These are phyloP conservation scores for Pachycephus smyrnensis DNA, from an alignment of 2,888 invertebrate genomes.

Conservation along the genomic window DNA sequence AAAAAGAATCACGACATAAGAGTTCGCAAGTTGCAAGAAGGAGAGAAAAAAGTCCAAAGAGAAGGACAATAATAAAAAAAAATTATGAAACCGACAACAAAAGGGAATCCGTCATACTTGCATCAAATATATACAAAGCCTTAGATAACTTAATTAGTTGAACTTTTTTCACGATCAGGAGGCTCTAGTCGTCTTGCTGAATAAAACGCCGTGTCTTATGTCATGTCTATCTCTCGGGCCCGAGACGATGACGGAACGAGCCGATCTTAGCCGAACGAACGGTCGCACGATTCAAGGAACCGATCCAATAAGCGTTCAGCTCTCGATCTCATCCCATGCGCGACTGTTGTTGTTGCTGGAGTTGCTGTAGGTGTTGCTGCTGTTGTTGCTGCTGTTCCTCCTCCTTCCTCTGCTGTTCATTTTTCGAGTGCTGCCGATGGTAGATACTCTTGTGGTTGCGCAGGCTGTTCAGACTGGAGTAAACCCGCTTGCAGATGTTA, in stretches of 20 bases:
- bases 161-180: slow-evolving; percentile 43
- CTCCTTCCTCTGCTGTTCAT: slow-evolving; percentile 79
- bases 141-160: slow-evolving; percentile 25
- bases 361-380: slow-evolving; percentile 33
- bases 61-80: neutral
- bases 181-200: slow-evolving; percentile 37
- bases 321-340: slow-evolving; percentile 47
- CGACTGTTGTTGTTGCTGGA: slow-evolving; percentile 43
- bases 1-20: no score
- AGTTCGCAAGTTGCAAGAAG: no score
- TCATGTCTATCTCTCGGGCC: neutral
- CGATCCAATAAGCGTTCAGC: neutral
- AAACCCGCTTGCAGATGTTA: slow-evolving; percentile 92
- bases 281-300: neutral
- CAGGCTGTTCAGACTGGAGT: slow-evolving; percentile 91
- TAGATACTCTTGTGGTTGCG: slow-evolving; percentile 94
- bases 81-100: neutral
- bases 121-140: slow-evolving; percentile 4
- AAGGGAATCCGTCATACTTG: neutral
- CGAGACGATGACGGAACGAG: neutral
- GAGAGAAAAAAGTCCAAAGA: neutral
- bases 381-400: slow-evolving; percentile 63
- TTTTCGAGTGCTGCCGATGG: slow-evolving; percentile 75
- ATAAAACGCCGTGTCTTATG: neutral
- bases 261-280: neutral